phyloP scores from a whole-genome alignment of 2,797 vertebrate genomes.

The Scomberomorus guttatus region DNA sequence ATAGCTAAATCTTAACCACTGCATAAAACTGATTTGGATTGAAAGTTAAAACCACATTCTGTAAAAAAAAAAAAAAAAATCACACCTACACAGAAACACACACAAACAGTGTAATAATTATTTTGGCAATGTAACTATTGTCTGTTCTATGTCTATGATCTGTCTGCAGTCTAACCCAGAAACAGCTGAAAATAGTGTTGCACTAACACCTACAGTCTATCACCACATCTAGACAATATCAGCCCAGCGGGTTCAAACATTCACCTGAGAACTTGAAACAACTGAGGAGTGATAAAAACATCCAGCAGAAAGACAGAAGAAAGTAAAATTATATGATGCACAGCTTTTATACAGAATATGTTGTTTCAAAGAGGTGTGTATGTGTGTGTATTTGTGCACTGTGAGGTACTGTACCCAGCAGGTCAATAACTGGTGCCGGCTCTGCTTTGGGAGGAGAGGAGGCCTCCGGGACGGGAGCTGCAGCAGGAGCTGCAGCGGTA shows the following conservation, averaged over 20 bases:
- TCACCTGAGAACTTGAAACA: slow-evolving; percentile 14
- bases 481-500: slow-evolving; percentile 75
- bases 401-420: slow-evolving; percentile 89
- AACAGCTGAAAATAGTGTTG: neutral
- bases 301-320: neutral
- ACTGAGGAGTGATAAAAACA: neutral
- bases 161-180: neutral
- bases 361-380: neutral
- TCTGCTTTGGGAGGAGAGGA: slow-evolving; percentile 93
- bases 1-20: neutral
- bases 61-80: neutral
- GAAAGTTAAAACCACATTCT: neutral
- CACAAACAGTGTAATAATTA: slow-evolving; percentile 1
- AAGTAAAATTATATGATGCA: slow-evolving; percentile 2
- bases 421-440: slow-evolving; percentile 93
- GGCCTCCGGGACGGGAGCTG: slow-evolving; percentile 85
- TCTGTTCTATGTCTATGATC: neutral
- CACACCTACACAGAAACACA: neutral
- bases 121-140: neutral
- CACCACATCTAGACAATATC: slow-evolving; percentile 1
- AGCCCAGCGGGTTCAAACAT: neutral
- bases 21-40: neutral
- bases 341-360: neutral
- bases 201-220: slow-evolving; percentile 5
- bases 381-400: neutral